These are phyloP conservation scores for Buteo buteo DNA, from an alignment of 2,113 vertebrate species.

Conservation along the genomic window DNA sequence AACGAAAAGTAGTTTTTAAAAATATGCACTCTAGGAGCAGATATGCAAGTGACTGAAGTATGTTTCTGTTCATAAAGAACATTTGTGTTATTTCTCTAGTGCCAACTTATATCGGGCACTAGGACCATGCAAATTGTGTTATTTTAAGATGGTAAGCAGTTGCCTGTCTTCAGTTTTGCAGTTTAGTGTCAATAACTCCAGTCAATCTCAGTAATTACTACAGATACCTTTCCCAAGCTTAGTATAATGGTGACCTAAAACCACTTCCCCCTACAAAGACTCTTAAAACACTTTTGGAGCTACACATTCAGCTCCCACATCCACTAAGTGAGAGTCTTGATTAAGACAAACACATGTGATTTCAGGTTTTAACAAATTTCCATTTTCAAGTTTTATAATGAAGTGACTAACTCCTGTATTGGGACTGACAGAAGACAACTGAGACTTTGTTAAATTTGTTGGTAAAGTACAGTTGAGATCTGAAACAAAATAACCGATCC, in stretches of 20 bases:
- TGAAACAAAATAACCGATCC: slow-evolving; percentile 83
- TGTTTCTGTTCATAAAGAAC: neutral
- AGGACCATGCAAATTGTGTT: neutral
- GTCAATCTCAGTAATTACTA: neutral
- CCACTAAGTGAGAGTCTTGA: slow-evolving; percentile 81
- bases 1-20: neutral
- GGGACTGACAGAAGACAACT: slow-evolving; percentile 82
- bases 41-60: neutral
- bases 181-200: neutral
- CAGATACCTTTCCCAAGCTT: neutral
- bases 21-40: neutral
- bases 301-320: slow-evolving; percentile 35
- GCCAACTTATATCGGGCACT: neutral
- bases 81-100: neutral
- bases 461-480: slow-evolving; percentile 82
- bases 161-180: neutral
- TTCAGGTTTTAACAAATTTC: slow-evolving; percentile 51
- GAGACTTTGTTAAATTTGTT: slow-evolving; percentile 68
- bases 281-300: slow-evolving; percentile 35
- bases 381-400: slow-evolving; percentile 71
- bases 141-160: neutral
- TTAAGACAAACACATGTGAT: slow-evolving; percentile 85
- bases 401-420: slow-evolving; percentile 93
- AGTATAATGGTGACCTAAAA: neutral
- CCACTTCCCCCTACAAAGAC: neutral